Percentiles rank a stretch among this genome's conserved stretches.
phyloP scores from a whole-genome alignment of 2,113 vertebrate species.

The Oriolus oriolus region DNA sequence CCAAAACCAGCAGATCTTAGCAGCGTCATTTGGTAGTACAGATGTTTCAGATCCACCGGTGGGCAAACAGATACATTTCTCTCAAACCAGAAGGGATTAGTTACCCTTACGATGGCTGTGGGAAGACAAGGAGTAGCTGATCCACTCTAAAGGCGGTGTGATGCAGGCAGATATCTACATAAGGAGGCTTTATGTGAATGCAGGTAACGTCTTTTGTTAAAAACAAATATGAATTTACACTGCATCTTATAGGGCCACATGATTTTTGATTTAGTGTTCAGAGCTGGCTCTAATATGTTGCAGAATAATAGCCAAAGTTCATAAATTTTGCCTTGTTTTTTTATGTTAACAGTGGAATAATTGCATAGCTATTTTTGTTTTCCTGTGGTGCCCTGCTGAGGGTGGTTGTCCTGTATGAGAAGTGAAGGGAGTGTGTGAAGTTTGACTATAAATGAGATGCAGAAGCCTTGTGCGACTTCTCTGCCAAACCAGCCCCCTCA shows the following conservation, averaged over 20 bases:
- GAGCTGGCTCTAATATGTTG: background rate
- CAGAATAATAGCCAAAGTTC: background rate
- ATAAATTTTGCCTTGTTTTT: background rate
- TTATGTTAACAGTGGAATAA: background rate
- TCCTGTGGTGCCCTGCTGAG: background rate
- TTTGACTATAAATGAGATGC: background rate
- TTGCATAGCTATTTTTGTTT: background rate
- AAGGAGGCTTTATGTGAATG: background rate
- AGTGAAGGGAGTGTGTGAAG: background rate
- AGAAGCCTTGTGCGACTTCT: background rate
- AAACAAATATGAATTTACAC: background rate
- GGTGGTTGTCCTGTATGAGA: background rate
- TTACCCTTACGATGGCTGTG: background rate
- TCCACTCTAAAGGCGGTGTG: background rate
- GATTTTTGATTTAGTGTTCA: background rate
- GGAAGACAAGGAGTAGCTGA: background rate
- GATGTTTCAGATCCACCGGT: background rate
- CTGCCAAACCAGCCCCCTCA: background rate
- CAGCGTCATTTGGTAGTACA: background rate
- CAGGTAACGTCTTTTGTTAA: fast-evolving
- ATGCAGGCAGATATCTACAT: background rate
- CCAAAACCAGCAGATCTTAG: background rate
- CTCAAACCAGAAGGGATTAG: background rate
- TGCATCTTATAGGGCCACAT: background rate
- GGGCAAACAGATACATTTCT: background rate